Percentiles rank a stretch among this genome's conserved stretches.
These are phyloP conservation scores for Phortica variegata DNA, from an alignment of 1,140 invertebrate species.

Conservation along the genomic window DNA sequence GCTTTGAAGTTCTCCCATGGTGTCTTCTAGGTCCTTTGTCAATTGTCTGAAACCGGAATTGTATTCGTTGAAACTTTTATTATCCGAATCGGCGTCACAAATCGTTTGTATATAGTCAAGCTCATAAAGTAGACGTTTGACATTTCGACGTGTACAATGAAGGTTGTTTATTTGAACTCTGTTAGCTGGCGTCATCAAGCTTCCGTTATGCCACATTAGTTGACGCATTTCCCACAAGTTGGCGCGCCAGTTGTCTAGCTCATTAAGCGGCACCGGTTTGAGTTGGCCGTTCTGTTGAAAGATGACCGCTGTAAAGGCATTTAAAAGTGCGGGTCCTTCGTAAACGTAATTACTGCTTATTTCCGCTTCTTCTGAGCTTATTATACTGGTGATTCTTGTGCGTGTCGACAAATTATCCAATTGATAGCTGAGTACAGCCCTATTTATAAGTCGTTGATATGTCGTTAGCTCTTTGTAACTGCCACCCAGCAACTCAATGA, in stretches of 20 bases:
- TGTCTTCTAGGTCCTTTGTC: background rate
- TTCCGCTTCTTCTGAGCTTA: constrained; percentile 15
- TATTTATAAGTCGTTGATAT: constrained; percentile 26
- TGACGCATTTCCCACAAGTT: constrained; percentile 31
- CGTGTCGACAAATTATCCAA: constrained; percentile 36
- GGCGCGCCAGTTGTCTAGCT: constrained; percentile 36
- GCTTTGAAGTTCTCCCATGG: background rate
- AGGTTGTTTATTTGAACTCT: constrained; percentile 17
- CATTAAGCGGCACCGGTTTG: constrained; percentile 34
- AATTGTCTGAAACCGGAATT: constrained; percentile 25
- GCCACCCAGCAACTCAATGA: constrained; percentile 23
- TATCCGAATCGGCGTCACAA: constrained; percentile 13
- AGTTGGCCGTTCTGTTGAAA: constrained; percentile 38
- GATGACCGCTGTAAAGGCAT: constrained; percentile 24
- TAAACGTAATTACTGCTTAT: constrained; percentile 30
- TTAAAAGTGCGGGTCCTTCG: constrained; percentile 31
- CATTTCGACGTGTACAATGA: constrained; percentile 7
- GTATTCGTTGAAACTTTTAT: constrained; percentile 11
- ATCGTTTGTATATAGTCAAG: constrained; percentile 25
- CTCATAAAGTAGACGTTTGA: constrained; percentile 30
- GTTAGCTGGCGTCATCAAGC: constrained; percentile 13
- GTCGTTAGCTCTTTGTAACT: constrained; percentile 37
- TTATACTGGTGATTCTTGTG: constrained; percentile 13
- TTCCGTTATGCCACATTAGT: constrained; percentile 40
- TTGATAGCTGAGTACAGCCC: constrained; percentile 26